A percentile compares a stretch with the other conserved stretches of the same genome.
Evolutionary conservation across 2,888 invertebrate genomes (phyloP).

Genomic region (Keiferia lycopersicella): DNA sequence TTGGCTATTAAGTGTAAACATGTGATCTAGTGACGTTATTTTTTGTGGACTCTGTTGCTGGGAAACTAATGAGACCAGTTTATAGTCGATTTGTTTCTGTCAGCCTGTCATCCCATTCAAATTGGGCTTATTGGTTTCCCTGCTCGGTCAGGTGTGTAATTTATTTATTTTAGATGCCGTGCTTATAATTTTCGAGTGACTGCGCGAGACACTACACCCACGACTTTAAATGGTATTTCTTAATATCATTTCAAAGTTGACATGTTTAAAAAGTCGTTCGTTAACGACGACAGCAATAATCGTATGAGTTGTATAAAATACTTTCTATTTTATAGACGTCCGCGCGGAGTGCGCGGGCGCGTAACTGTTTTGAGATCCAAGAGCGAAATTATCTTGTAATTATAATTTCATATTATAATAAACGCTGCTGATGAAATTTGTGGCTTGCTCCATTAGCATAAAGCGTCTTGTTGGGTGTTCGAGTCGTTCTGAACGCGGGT

Average conservation of each 20-base stretch:
- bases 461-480: conserved; percentile 72
- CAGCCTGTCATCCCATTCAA: conserved; percentile 59
- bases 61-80: conserved; percentile 78
- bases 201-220: conserved; percentile 44
- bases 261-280: conserved; percentile 50
- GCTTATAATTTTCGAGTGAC: conserved; percentile 41
- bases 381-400: conserved; percentile 78
- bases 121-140: conserved; percentile 74
- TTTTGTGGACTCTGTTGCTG: conserved; percentile 71
- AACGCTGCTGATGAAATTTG: conserved; percentile 64
- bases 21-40: conserved; percentile 76
- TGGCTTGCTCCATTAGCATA: conserved; percentile 67
- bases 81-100: conserved; percentile 66
- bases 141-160: conserved; percentile 64
- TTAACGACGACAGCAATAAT: conserved; percentile 50
- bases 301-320: conserved; percentile 58
- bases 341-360: conserved; percentile 60
- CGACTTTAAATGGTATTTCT: conserved; percentile 73
- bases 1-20: conserved; percentile 78
- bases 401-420: conserved; percentile 77
- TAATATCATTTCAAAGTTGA: conserved; percentile 76
- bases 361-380: conserved; percentile 72
- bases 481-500: conserved; percentile 53
- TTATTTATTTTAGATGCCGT: conserved; percentile 60
- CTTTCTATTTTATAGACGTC: conserved; percentile 68